Evolutionary conservation across 2,888 invertebrate species (phyloP).

Genomic region (Tetanocera ferruginea): DNA sequence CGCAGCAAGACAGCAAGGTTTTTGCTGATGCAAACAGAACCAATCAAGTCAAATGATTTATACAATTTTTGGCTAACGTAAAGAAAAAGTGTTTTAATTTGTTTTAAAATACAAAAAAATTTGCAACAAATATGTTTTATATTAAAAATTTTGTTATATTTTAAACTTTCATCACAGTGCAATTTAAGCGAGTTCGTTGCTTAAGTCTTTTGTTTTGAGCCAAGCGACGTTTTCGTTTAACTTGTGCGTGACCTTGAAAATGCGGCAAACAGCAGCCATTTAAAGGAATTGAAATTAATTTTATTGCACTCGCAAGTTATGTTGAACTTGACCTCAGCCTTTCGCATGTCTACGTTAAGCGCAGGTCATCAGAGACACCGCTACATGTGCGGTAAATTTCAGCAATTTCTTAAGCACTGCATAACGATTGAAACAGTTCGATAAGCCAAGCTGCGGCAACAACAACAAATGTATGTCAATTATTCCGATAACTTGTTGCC

Average conservation of each 20-base stretch:
- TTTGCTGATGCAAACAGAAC: neutral
- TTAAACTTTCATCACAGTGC: neutral
- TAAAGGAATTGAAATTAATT: neutral
- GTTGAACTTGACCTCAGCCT: slow-evolving; percentile 16
- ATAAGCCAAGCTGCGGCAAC: neutral
- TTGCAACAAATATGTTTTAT: neutral
- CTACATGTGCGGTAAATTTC: slow-evolving; percentile 14
- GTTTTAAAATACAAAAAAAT: neutral
- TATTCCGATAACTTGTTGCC: slow-evolving; percentile 26
- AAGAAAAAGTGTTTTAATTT: neutral
- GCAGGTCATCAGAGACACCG: neutral
- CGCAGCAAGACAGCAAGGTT: no score
- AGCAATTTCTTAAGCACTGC: neutral
- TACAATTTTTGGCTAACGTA: neutral
- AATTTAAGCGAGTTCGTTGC: neutral
- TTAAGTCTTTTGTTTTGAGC: slow-evolving; percentile 29
- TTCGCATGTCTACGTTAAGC: neutral
- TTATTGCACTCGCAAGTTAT: neutral
- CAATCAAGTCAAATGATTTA: neutral
- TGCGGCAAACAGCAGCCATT: neutral
- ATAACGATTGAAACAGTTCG: neutral
- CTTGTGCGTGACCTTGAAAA: neutral
- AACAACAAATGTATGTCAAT: neutral
- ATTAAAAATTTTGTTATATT: neutral
- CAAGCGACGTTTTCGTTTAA: neutral